These are phyloP conservation scores for Microplitis mediator DNA, from an alignment of 1,140 invertebrate genomes.

Conservation along the genomic window DNA sequence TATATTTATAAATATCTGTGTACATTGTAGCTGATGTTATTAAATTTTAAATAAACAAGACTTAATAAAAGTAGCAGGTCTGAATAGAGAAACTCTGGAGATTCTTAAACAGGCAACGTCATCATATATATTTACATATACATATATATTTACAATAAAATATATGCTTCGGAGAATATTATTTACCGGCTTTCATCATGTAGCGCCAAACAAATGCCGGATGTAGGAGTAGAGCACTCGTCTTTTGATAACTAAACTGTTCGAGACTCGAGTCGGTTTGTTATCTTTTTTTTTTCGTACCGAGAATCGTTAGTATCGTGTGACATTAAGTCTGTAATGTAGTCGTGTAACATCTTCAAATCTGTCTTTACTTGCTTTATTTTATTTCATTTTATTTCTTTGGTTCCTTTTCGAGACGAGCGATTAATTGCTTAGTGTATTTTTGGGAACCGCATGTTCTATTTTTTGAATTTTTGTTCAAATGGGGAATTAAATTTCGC, in stretches of 20 bases:
- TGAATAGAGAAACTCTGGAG: too few species aligned
- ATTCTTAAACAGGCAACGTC: not conserved
- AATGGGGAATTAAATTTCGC: too few species aligned
- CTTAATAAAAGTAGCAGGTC: too few species aligned
- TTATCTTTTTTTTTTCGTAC: slow-evolving; percentile 14
- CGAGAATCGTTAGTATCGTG: too few species aligned
- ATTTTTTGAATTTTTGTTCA: too few species aligned
- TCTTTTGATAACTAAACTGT: slow-evolving; percentile 13
- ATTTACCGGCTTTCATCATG: slow-evolving; percentile 4
- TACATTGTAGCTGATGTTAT: not conserved
- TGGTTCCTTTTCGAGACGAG: not conserved
- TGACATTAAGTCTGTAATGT: not conserved
- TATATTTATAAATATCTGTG: not conserved
- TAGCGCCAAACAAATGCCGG: slow-evolving; percentile 27
- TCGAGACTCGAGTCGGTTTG: not conserved
- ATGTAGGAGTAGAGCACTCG: slow-evolving; percentile 17
- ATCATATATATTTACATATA: not conserved
- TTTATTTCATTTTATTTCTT: not conserved
- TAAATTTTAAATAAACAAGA: not conserved
- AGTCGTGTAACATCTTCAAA: not conserved
- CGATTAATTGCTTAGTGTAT: too few species aligned
- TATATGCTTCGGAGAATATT: slow-evolving; percentile 2
- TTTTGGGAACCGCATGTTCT: too few species aligned
- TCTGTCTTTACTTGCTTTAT: too few species aligned
- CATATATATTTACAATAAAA: not conserved